Base-by-base conservation (phyloP, 2,888 invertebrate species). In the Drosophila planitibia region DNA sequence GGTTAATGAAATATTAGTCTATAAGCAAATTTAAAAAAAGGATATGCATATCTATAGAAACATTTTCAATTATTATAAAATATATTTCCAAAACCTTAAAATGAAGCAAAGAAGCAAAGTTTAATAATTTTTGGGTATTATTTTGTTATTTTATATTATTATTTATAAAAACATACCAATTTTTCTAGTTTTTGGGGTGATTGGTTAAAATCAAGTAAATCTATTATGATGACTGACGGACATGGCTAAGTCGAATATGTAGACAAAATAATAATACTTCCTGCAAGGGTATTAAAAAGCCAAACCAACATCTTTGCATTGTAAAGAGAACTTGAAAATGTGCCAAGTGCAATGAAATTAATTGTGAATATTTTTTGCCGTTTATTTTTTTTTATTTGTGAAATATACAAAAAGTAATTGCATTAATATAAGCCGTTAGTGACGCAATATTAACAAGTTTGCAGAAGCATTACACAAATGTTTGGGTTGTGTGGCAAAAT, bases 361-460 rank as follows among this genome's bases (percentile, higher is more conserved):
- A 73, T 74, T 66, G 74, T 55, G 22, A 22, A 14, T 39, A 39
- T 16, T 69, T 79, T 60, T 69, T 67, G 66, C 52, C 66, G 74
- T 57, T 81, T 64, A 62, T 81, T 59, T 73, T 71, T 44, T 71
- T 58, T 62, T 44, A 54, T 62, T 64, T 62, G 72, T 68, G 71
- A 72, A 66, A 85, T 74, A 82, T 72, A 66, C 69, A 66, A 74
- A 86, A 82, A 83, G 74, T 74, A 81, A 88, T 85, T 88, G 74
- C 85, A 70, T 83, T 85, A 77, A 76, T 83, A 74, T 85, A 71
- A 65, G 68, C 62, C 64, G 82, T 25, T 58, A 54, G 59, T 35
- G 37, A 25, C n/a, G 25, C 25, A 60, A 9, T 37, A 39, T 35
- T 35, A 22, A 22, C 52, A 33, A 25, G 47, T 57, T n/a, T 55